Evolutionary conservation across 1,140 invertebrate genomes (phyloP), one percentile per base, ranked within the genome.

Genomic region (Drosophila bipectinata): DNA sequence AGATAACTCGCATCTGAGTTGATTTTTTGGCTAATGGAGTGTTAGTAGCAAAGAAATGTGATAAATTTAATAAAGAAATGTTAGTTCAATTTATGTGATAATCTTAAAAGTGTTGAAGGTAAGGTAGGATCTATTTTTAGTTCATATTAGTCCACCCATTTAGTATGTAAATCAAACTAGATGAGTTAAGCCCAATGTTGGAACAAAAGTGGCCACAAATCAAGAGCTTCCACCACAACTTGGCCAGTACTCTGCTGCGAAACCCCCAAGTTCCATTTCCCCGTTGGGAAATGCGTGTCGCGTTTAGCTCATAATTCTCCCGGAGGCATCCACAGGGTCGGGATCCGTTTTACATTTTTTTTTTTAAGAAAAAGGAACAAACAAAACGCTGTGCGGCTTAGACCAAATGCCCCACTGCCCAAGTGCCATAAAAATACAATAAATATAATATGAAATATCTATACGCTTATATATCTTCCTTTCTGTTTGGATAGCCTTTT

Each of bases 351-450:
- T 82, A 82, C 82, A 82, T 87, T 85, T 87, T 85, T 87, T 78
- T 28, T 28, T 28, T 28, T 28, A 7, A 81, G 14, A 15, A 18
- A 10, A 10, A 15, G 26, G 28, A 52, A 53, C 54, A 57, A 72
- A 74, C 82, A 85, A 82, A 85, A 87, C 67, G 76, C 64, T 58
- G 57, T 54, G 44, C 58, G 82, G 64, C 82, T 78, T 72, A 77
- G 62, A n/a, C 63, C 52, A 72, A 68, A 67, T 73, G 75, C 74
- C 74, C 61, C 83, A 85, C 75, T 85, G 78, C 72, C 74, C 64
- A 83, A 85, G 78, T 85, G 78, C 72, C 79, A 88, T 87, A 88
- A 87, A 87, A 87, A 88, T 68, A 88, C 79, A 87, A 87, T 88
- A 87, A 87, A 87, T 88, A 63, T 72, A 55, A 77, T 78, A 71